Conservation (phyloP, 1,140 invertebrate species). For the Drosophila truncata region DNA sequence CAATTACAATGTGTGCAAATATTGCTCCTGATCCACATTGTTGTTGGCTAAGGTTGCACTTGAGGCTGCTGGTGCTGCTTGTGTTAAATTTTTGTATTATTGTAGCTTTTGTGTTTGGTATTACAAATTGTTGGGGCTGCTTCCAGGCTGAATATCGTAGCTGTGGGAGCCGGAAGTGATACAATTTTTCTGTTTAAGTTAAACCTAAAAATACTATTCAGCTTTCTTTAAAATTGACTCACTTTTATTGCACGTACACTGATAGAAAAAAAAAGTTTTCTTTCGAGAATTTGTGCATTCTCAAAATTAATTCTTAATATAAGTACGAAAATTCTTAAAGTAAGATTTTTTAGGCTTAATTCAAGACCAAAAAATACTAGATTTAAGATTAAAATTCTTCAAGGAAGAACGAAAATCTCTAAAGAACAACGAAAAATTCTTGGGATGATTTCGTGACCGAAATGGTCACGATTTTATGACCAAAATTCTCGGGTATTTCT, state of each 20-base stretch:
- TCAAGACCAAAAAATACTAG: too few species aligned
- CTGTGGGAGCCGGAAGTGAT: neutral
- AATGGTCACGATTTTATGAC: too few species aligned
- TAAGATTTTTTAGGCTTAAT: too few species aligned
- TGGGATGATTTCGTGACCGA: too few species aligned
- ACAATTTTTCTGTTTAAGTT: neutral
- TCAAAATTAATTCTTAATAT: too few species aligned
- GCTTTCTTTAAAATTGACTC: neutral
- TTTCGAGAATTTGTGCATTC: too few species aligned
- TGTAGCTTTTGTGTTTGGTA: neutral
- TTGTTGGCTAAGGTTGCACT: conserved; percentile 12
- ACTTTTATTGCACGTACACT: neutral
- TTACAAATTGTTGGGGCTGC: neutral
- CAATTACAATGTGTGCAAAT: conserved; percentile 17
- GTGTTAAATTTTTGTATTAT: neutral
- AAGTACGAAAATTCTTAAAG: too few species aligned
- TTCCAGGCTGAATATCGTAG: neutral
- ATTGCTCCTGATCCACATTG: conserved; percentile 26
- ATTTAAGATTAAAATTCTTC: too few species aligned
- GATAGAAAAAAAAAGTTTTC: too few species aligned
- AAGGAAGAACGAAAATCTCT: too few species aligned
- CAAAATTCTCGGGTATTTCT: too few species aligned
- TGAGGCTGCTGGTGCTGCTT: neutral
- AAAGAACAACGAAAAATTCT: too few species aligned
- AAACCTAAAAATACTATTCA: neutral